Base-by-base conservation (phyloP, 2,113 vertebrate species). In the Esox niger region DNA sequence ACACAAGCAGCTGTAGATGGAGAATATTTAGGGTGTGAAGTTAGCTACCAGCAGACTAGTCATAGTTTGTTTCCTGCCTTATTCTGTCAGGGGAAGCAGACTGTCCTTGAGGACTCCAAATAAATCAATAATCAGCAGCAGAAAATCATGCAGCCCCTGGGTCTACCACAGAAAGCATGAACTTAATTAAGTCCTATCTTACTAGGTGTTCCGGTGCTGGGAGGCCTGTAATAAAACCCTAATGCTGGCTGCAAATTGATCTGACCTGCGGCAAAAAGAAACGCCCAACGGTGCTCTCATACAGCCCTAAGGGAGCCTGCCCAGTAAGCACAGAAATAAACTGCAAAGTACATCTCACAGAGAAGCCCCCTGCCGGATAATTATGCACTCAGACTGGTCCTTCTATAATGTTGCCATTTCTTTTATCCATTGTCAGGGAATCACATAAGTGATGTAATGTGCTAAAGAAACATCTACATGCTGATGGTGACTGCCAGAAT, bases 121-220 rank as follows among this genome's bases (percentile, higher is more conserved):
- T 85, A 86, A 87, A 88, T 89, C 85, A 86, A 84, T 76, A 79
- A 77, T 77, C 77, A 47, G 81, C 81, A 75, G 73, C 77, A 81
- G 70, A 66, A 83, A n/a, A 52, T 6, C 47, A 9, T 21, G 47
- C 7, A 2, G 20, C 11, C 77, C 66, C 52, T 30, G 65, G 79
- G 77, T 81, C 80, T 83, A 84, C 84, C 85, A 87, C 71, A 59
- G 55, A 86, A 86, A 82, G 81, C 85, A 86, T 83, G 77, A 83
- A 85, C 85, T 84, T 86, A 86, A 87, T 87, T 82, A 84, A 84
- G 73, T 80, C 74, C 79, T 71, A 77, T 83, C 82, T 82, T 84
- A 86, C 80, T 80, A 83, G 84, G 84, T 87, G 85, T 79, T 75
- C 55, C 9, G 74, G 77, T 78, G 68, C 62, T 67, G 67, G 76